Evolutionary conservation across 2,113 vertebrate genomes (phyloP), one percentile per base, ranked within the genome.

Genomic region (Haliaeetus leucogaster): DNA sequence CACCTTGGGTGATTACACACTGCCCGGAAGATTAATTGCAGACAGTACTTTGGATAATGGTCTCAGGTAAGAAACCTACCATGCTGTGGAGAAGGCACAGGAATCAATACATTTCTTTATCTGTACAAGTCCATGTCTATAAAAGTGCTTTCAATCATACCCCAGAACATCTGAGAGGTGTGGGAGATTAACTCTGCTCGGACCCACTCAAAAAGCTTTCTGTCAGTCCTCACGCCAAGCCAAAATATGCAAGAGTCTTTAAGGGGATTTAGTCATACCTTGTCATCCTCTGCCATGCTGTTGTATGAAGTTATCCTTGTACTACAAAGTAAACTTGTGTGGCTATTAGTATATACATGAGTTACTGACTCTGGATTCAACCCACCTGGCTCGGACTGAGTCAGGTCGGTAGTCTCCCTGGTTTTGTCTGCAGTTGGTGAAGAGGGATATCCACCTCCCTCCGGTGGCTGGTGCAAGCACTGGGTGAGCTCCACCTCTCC

Each of bases 11-110:
- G 96, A 97, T 97, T 96, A 91, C 76, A 95, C 58, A 90, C 92
- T 97, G 91, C 93, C 93, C 81, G 8, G 88, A 98, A 98, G 97
- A 98, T 98, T 98, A 98, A 98, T 98, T 98, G 93, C 97, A 97
- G 95, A 91, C 96, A 92, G 80, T 95, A 89, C 86, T 97, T 97
- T 93, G 96, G 97, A 96, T 97, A 97, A 98, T 95, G 86, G 96
- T 97, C 92, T 97, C 67, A 68, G 91, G 90, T 90, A 95, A 66
- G 7, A 88, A 98, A 80, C 50, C 91, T 95, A 90, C 92, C 94
- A 93, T 74, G 36, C n/a, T 25, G 36, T 81, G 78, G 50, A 92
- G 83, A 77, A 94, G 86, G 84, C 55, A 66, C 18, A 47, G 34
- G 56, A 96, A 97, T 98, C 94, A 17, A 97, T 97, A 94, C 1